phyloP scores from a whole-genome alignment of 1,140 invertebrate genomes.

The Panagrolaimus sp. region DNA sequence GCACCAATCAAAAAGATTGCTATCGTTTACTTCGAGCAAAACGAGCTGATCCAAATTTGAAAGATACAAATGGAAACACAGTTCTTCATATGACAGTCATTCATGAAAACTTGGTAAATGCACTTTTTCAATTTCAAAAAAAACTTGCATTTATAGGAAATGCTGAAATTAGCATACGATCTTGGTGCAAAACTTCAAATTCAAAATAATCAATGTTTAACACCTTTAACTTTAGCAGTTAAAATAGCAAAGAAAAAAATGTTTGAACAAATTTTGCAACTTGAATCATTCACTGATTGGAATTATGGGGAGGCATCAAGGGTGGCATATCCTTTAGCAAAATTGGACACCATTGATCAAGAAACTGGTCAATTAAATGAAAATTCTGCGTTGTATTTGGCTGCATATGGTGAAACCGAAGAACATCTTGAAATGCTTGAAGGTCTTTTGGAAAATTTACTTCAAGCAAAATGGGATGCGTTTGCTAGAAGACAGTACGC shows the following conservation, averaged over 20 bases:
- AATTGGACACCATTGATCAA: slow-evolving; percentile 90
- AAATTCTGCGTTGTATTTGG: slow-evolving; percentile 84
- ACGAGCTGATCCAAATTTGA: slow-evolving; percentile 84
- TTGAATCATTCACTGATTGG: slow-evolving; percentile 62
- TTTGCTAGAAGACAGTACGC: slow-evolving; percentile 44
- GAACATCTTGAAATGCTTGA: slow-evolving; percentile 92
- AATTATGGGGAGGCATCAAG: slow-evolving; percentile 78
- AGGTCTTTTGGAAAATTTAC: slow-evolving; percentile 82
- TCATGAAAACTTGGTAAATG: slow-evolving; percentile 75
- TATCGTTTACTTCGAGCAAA: slow-evolving; percentile 84
- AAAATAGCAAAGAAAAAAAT: slow-evolving; percentile 88
- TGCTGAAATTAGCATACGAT: slow-evolving; percentile 89
- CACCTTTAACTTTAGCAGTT: slow-evolving; percentile 84
- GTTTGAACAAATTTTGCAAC: slow-evolving; percentile 66
- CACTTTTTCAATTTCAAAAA: neutral
- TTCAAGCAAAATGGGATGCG: slow-evolving; percentile 90
- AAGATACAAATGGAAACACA: slow-evolving; percentile 95
- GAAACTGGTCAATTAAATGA: slow-evolving; percentile 83
- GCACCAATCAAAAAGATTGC: slow-evolving; percentile 91
- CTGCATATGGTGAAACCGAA: slow-evolving; percentile 89
- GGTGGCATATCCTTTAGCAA: slow-evolving; percentile 87
- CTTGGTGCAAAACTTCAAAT: slow-evolving; percentile 78
- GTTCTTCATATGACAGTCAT: slow-evolving; percentile 93
- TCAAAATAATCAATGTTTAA: slow-evolving; percentile 79
- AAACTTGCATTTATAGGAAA: slow-evolving; percentile 65